Base-by-base conservation (phyloP, 2,888 invertebrate species). In the Drosophila antonietae region DNA sequence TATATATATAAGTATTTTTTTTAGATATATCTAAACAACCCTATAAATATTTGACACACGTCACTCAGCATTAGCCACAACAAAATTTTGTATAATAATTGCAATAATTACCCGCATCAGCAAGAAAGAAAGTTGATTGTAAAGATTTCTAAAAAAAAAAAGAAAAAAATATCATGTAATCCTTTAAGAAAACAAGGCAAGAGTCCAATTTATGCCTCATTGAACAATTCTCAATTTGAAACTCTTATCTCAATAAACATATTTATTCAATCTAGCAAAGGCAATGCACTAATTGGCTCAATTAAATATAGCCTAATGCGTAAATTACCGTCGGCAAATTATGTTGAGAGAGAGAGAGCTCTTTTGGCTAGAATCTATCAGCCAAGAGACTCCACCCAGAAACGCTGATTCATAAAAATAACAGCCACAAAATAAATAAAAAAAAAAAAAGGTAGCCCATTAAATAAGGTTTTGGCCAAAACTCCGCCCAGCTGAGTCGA, bases 21-120 rank as follows among this genome's bases (percentile, higher is more conserved):
- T 63, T 46, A 15, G 9, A 12, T 33, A 18, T 18, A 35, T 47
- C 31, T 3, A 18, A 68, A 51, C 75, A 69, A 78, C 83, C 88
- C 83, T 53, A 59, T 20, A 51, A 33, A 7, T 31, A 4, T 41
- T 12, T 67, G 68, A 65, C 75, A 66, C 46, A 69, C 78, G 60
- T 57, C 53, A 33, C 66, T 47, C 61, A 33, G 55, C 53, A 59
- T 59, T 31, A 52, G 31, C 20, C 33, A 33, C 8, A 37, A 43
- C 0, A 35, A 58, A 74, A 74, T 78, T 70, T 47, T 66, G 74
- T 70, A 74, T 47, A 66, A 68, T 6, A 55, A 55, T 55, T 37
- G 79, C 65, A 73, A 88, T 88, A 85, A 85, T 89, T 78, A 85
- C 85, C 85, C 85, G 85, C 88, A 85, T 87, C 53, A 15, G 14